Base-by-base conservation (phyloP, 2,113 vertebrate species). In the Delphinus delphis region DNA sequence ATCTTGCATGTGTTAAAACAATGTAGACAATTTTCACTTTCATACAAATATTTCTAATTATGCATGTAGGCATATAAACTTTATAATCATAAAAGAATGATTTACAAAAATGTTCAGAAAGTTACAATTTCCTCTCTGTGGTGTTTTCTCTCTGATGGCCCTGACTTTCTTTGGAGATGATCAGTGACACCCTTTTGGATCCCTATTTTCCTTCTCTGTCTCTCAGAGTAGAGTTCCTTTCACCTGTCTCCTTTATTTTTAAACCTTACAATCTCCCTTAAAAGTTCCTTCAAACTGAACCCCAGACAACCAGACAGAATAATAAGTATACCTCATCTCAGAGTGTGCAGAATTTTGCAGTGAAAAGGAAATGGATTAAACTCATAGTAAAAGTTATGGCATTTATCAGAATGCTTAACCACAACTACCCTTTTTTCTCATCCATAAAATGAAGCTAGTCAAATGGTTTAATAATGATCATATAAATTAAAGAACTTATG, bases 351-450 rank as follows among this genome's bases (percentile, higher is more conserved):
- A 58, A 3, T 38, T 93, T n/a, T 8, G 9, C 31, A 87, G 36
- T 25, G 15, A 80, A 63, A 74, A 73, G 18, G 6, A 92, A 92
- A 67, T 44, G n/a, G 28, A 67, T 84, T 76, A 50, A 93, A 89
- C 81, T 53, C 18, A 58, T 33, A 18, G 62, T 25, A 31, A 25
- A 82, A 68, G 67, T 53, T 8, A 53, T 1, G 14, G 4, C 9
- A 50, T 33, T 67, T 91, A 71, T 31, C 15, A 85, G 95, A 70
- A 18, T 60, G 3, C 14, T 86, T 92, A 55, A 62, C 8, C 36
- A 26, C 60, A 70, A 20, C 12, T 11, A 65, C 21, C 2, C 21
- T 23, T 83, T 87, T 23, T 14, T 26, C 62, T 62, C 15, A 58
- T 25, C 8, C 47, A 0, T 50, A 80, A 94, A 89, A 87, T 33